A percentile compares a stretch with the other conserved stretches of the same genome.
Evolutionary conservation across 1,140 invertebrate species (phyloP).

Genomic region (Ericerus pela): DNA sequence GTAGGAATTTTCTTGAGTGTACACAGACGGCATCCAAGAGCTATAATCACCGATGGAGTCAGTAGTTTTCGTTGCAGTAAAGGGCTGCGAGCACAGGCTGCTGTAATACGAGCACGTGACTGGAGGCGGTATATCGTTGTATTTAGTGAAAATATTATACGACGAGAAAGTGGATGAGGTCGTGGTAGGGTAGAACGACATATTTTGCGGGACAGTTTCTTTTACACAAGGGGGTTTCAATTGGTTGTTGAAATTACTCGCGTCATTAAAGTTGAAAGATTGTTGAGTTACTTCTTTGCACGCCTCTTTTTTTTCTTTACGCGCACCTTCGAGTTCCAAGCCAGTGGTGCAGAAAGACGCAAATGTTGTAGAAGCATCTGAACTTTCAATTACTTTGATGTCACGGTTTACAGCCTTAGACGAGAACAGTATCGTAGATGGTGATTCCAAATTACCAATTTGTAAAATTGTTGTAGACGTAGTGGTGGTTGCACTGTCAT

Average conservation of each 20-base stretch:
- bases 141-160: constrained; percentile 4
- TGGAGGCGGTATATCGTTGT: neutral
- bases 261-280: no score
- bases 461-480: constrained; percentile 43
- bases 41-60: neutral
- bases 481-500: constrained; percentile 36
- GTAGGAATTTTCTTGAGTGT: neutral
- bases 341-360: neutral
- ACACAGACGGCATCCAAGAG: neutral
- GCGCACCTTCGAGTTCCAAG: neutral
- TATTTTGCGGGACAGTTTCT: neutral
- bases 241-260: neutral
- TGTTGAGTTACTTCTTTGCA: neutral
- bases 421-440: constrained; percentile 29
- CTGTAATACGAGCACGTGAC: neutral
- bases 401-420: constrained; percentile 27
- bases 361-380: neutral
- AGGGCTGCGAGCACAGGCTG: neutral
- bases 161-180: neutral
- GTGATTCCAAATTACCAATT: constrained; percentile 42
- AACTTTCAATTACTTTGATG: neutral
- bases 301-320: neutral
- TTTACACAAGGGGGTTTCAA: neutral
- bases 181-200: neutral
- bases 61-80: neutral